phyloP scores from a whole-genome alignment of 2,888 invertebrate species.

The Cephus pygmeus region DNA sequence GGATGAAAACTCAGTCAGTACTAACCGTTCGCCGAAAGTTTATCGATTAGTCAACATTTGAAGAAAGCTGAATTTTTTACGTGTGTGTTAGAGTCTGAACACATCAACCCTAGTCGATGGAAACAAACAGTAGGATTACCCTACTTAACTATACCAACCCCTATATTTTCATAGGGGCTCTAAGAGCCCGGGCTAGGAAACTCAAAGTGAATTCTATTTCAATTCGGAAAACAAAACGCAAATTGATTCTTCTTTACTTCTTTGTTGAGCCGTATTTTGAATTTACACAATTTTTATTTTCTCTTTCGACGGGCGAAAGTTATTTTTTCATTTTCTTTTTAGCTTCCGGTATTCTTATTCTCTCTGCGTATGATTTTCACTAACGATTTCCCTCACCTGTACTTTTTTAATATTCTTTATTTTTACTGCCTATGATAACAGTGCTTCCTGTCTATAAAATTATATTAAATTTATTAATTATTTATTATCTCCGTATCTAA shows the following conservation, averaged over 20 bases:
- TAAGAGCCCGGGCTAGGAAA: background rate
- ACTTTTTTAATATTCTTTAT: background rate
- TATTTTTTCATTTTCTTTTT: background rate
- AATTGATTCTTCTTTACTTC: background rate
- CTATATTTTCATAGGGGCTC: background rate
- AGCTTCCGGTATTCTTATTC: background rate
- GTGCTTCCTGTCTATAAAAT: background rate
- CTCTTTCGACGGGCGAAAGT: background rate
- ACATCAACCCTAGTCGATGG: background rate
- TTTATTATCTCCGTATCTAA: too few species aligned
- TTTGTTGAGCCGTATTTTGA: background rate
- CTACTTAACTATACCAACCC: background rate
- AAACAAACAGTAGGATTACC: background rate
- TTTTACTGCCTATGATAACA: background rate
- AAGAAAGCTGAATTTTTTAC: background rate
- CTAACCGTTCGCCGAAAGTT: background rate
- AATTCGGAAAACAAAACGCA: background rate
- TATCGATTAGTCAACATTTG: background rate
- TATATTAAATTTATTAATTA: too few species aligned
- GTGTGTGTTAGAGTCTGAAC: background rate
- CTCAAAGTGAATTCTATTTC: background rate
- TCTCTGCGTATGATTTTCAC: background rate
- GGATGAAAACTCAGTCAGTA: background rate
- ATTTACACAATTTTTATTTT: background rate
- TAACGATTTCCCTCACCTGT: background rate